Evolutionary conservation across 1,140 invertebrate genomes (phyloP).

Genomic region (Cecropterus lyciades): DNA sequence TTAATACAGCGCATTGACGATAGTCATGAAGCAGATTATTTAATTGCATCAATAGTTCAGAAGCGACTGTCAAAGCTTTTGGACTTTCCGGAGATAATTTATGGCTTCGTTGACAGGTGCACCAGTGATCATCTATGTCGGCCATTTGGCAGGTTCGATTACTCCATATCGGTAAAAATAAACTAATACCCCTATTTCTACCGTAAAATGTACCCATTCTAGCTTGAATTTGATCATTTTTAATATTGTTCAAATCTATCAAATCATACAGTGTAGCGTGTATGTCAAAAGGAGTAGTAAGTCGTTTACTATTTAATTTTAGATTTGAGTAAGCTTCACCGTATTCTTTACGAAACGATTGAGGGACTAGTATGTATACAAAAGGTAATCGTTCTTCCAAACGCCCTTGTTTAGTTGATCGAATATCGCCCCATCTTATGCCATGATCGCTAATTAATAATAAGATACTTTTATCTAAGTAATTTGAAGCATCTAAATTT

Average conservation of each 20-base stretch:
- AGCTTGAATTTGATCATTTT: slow-evolving; percentile 49
- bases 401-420: slow-evolving; percentile 90
- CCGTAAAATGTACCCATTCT: slow-evolving; percentile 46
- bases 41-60: slow-evolving; percentile 85
- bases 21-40: slow-evolving; percentile 87
- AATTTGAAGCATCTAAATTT: slow-evolving; percentile 82
- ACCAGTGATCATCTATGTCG: slow-evolving; percentile 91
- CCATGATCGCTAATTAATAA: slow-evolving; percentile 97
- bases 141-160: slow-evolving; percentile 90
- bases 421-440: slow-evolving; percentile 90
- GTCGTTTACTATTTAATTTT: slow-evolving; percentile 87
- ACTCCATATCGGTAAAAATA: slow-evolving; percentile 88
- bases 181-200: slow-evolving; percentile 87
- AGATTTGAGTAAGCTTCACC: slow-evolving; percentile 87
- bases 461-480: slow-evolving; percentile 88
- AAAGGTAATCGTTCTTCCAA: slow-evolving; percentile 95
- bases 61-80: slow-evolving; percentile 78
- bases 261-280: slow-evolving; percentile 86
- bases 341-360: slow-evolving; percentile 87
- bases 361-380: slow-evolving; percentile 90
- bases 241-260: slow-evolving; percentile 52
- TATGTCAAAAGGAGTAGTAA: slow-evolving; percentile 93
- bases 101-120: slow-evolving; percentile 88
- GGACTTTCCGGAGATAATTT: slow-evolving; percentile 76
- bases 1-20: slow-evolving; percentile 85